Evolutionary conservation across 2,113 vertebrate species (phyloP).

Genomic region (Tinamus guttatus): DNA sequence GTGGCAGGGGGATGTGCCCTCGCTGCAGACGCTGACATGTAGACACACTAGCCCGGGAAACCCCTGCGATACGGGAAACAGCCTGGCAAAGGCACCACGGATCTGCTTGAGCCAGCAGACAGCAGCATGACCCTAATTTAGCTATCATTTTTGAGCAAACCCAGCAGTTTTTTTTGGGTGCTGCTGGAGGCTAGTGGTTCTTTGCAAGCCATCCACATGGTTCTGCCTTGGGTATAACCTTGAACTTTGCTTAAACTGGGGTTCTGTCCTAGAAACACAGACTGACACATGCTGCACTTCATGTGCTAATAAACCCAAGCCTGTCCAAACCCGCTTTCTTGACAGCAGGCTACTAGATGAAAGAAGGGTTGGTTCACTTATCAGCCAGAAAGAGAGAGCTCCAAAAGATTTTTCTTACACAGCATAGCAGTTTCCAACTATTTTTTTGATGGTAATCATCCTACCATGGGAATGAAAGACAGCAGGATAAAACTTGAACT

Average conservation of each 20-base stretch:
- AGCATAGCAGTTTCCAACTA: neutral
- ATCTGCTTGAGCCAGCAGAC: neutral
- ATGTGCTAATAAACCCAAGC: neutral
- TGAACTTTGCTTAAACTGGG: conserved; percentile 15
- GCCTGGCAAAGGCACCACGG: neutral
- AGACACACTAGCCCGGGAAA: neutral
- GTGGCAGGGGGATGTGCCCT: neutral
- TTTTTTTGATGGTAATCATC: neutral
- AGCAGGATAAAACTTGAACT: conserved; percentile 49
- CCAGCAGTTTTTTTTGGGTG: neutral
- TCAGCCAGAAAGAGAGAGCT: conserved; percentile 27
- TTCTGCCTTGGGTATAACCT: neutral
- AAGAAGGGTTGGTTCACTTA: conserved; percentile 24
- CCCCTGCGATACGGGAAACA: neutral
- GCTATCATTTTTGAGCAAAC: neutral
- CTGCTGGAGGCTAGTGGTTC: neutral
- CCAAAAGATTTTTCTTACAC: conserved; percentile 29
- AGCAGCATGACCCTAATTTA: neutral
- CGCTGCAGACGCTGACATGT: neutral
- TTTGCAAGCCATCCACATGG: neutral
- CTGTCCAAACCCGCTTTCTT: conserved; percentile 17
- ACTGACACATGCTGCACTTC: neutral
- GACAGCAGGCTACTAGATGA: conserved; percentile 41
- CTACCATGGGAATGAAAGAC: neutral
- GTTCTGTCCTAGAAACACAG: conserved; percentile 34